These are phyloP conservation scores for Zelostemma sp. DNA, from an alignment of 1,140 invertebrate genomes.

Conservation along the genomic window DNA sequence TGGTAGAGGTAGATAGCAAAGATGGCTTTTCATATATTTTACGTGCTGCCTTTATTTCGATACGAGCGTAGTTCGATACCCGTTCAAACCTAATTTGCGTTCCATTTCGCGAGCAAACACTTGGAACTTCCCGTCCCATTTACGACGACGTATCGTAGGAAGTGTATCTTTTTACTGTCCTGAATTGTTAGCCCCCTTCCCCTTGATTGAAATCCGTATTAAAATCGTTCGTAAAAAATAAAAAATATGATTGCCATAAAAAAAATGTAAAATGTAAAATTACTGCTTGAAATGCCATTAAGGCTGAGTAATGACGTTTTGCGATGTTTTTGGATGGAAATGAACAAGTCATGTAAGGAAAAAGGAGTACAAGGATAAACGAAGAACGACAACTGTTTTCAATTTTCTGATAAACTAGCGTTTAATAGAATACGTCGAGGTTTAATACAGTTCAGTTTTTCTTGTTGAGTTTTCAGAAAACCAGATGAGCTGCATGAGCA, in stretches of 20 bases:
- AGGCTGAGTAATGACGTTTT: not conserved
- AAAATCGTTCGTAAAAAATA: too few species aligned
- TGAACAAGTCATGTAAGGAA: not conserved
- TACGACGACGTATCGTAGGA: slow-evolving; percentile 19
- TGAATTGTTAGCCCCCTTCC: slow-evolving; percentile 33
- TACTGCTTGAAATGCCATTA: not conserved
- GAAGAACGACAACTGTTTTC: slow-evolving; percentile 48
- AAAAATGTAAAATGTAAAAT: not conserved
- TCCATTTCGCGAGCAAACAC: slow-evolving; percentile 66
- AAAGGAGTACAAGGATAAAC: slow-evolving; percentile 12
- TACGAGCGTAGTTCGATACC: slow-evolving; percentile 61
- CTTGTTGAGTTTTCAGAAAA: slow-evolving; percentile 54
- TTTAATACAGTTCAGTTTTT: slow-evolving; percentile 61
- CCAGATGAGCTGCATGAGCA: slow-evolving; percentile 25
- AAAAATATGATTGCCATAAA: too few species aligned
- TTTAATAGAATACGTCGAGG: slow-evolving; percentile 67
- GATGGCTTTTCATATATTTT: slow-evolving; percentile 57
- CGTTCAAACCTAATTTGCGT: slow-evolving; percentile 67
- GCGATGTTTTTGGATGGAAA: not conserved
- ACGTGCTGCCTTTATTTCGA: slow-evolving; percentile 66
- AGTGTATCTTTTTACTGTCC: slow-evolving; percentile 33
- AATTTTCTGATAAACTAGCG: slow-evolving; percentile 67
- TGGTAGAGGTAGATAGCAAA: slow-evolving; percentile 26
- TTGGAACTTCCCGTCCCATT: slow-evolving; percentile 24
- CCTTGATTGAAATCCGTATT: slow-evolving; percentile 17